Percentiles rank a stretch among this genome's conserved stretches.
Conservation (phyloP, 1,140 invertebrate genomes). For the Neodiprion lecontei region DNA sequence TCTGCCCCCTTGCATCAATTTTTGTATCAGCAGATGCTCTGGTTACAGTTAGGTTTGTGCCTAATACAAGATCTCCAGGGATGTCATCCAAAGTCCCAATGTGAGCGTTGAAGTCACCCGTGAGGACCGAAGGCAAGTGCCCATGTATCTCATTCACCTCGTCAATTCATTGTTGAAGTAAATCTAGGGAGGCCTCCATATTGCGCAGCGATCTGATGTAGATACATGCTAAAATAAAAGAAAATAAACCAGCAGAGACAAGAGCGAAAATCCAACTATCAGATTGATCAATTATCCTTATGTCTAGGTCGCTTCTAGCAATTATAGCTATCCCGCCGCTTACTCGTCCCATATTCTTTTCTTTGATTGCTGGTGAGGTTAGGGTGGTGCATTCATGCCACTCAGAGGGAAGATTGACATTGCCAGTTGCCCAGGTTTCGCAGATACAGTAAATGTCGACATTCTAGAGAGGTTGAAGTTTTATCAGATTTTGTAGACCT, state of each 20-base stretch:
- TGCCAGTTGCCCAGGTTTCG: conserved; percentile 10
- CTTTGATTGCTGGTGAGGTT: conserved; percentile 6
- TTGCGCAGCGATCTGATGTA: not conserved
- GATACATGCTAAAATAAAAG: conserved; percentile 9
- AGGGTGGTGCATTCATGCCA: not conserved
- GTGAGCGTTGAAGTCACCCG: conserved; percentile 8
- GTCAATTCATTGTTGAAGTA: conserved; percentile 1
- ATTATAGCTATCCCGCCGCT: conserved; percentile 11
- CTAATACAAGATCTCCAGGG: conserved; percentile 1
- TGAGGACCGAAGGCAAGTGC: not conserved
- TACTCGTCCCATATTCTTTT: conserved; percentile 10
- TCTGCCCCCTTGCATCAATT: conserved; percentile 10
- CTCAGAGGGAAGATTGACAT: not conserved
- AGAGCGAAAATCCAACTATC: not conserved
- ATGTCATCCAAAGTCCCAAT: not conserved
- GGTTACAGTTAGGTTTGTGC: not conserved
- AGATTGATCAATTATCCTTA: not conserved
- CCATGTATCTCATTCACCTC: conserved; percentile 1
- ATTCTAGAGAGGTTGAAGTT: not conserved
- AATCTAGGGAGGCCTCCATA: not conserved
- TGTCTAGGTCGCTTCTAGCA: not conserved
- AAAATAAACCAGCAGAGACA: not conserved
- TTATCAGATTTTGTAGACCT: conserved; percentile 2
- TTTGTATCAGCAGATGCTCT: not conserved
- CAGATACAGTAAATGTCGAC: conserved; percentile 9